These are phyloP conservation scores for Alouatta palliata DNA, from an alignment of 2,113 vertebrate genomes.

Conservation along the genomic window DNA sequence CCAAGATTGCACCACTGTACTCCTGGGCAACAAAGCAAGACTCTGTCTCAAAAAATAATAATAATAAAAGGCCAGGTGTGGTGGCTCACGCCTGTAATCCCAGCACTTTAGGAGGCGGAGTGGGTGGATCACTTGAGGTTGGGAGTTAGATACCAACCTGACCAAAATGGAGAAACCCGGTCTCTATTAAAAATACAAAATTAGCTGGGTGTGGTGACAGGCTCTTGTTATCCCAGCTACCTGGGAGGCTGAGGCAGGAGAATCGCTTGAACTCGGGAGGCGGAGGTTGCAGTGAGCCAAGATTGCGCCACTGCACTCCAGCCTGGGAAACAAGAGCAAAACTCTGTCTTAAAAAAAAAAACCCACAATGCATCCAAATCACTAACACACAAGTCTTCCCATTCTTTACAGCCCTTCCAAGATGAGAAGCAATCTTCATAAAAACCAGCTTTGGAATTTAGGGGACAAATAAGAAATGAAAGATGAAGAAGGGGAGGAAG, in stretches of 20 bases:
- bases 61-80: neutral
- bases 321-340: neutral
- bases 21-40: too few species aligned
- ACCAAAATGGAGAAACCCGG: neutral
- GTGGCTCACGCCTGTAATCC: neutral
- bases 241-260: neutral
- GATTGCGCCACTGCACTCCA: neutral
- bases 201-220: neutral
- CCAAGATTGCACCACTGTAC: too few species aligned
- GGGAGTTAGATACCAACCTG: neutral
- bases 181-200: neutral
- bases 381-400: neutral
- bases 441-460: neutral
- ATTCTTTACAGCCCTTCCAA: conserved; percentile 11
- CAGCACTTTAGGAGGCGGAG: neutral
- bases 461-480: neutral
- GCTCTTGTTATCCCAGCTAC: neutral
- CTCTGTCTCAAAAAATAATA: too few species aligned
- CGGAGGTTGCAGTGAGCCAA: neutral
- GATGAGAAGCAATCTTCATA: neutral
- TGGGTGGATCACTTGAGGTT: neutral
- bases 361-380: neutral
- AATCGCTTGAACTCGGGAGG: neutral
- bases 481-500: neutral
- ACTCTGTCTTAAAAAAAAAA: neutral